These are phyloP conservation scores for Mycogona germanica DNA, from an alignment of 2,888 invertebrate species.

Conservation along the genomic window DNA sequence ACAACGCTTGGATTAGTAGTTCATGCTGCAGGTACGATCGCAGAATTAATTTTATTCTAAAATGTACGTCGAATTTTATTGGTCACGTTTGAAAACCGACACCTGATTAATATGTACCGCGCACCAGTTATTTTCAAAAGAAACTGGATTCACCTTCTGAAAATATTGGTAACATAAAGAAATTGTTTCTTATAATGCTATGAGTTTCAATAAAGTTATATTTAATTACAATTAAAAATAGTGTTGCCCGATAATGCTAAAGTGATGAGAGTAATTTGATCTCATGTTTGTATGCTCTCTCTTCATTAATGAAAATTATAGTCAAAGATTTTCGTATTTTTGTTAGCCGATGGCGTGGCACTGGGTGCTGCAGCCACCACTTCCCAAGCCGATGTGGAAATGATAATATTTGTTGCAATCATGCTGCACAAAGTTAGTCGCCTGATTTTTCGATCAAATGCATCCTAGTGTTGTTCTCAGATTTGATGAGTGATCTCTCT, in stretches of 20 bases:
- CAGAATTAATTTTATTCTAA: too few relatives aligned
- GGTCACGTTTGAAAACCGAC: neutral
- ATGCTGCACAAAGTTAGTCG: constrained; percentile 84
- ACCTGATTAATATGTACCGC: neutral
- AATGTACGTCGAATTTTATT: neutral
- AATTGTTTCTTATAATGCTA: too few relatives aligned
- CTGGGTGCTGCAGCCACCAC: constrained; percentile 97
- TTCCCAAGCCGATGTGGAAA: constrained; percentile 88
- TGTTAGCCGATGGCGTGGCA: constrained; percentile 85
- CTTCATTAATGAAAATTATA: neutral
- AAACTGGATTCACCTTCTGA: too few relatives aligned
- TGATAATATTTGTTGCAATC: constrained; percentile 95
- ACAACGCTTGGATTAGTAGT: constrained; percentile 95
- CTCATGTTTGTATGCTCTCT: neutral
- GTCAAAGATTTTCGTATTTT: neutral
- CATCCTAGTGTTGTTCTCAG: constrained; percentile 9
- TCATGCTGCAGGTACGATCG: constrained; percentile 94
- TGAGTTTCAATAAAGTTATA: too few relatives aligned
- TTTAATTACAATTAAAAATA: too few relatives aligned
- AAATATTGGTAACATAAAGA: too few relatives aligned
- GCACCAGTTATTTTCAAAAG: too few relatives aligned
- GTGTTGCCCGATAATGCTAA: neutral
- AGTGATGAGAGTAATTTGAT: neutral
- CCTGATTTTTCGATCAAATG: neutral
- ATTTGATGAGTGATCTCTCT: constrained; percentile 10